Evolutionary conservation across 2,797 vertebrate species (phyloP), one percentile per base, ranked within the genome.

Genomic region (Chromobotia macracanthus): DNA sequence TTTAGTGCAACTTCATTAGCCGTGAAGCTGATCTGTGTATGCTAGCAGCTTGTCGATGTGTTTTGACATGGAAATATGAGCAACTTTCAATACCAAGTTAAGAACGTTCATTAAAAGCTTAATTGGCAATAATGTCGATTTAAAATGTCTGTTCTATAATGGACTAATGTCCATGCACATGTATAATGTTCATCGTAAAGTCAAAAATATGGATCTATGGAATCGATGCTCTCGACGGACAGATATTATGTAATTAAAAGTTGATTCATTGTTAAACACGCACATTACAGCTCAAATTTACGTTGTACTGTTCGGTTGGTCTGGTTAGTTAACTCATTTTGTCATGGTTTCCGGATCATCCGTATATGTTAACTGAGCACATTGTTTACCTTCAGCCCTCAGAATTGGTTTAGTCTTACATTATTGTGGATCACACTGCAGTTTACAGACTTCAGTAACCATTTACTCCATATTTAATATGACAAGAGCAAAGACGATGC

Each of bases 1-100:
- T 76, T 78, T 56, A 75, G 70, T 41, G 70, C 61, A 80, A 72
- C 60, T 83, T 83, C 70, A 75, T 83, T 75, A 83, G 41, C 55
- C 3, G 46, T 56, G 74, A 73, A 41, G 48, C 56, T 77, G 67
- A 63, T 44, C 67, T 5, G 25, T 80, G 69, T 77, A 77, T 53
- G 75, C 38, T 71, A 67, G 79, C 71, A 72, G 38, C 55, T 63
- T 41, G 64, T 72, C 61, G 19, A 78, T 64, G 56, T 77, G 67
- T 74, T 73, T 68, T 48, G 48, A 69, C 31, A n/a, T 68, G 78
- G 69, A 68, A 73, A 77, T 67, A 28, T 31, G 13, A 73, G 68
- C 66, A 74, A 64, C 41, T 60, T 58, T 77, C 55, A 48, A 78
- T 51, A 51, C 50, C 2, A 60, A 44, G 28, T 72, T 75, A 58